phyloP scores from a whole-genome alignment of 1,140 invertebrate species.

The Argopecten irradians region DNA sequence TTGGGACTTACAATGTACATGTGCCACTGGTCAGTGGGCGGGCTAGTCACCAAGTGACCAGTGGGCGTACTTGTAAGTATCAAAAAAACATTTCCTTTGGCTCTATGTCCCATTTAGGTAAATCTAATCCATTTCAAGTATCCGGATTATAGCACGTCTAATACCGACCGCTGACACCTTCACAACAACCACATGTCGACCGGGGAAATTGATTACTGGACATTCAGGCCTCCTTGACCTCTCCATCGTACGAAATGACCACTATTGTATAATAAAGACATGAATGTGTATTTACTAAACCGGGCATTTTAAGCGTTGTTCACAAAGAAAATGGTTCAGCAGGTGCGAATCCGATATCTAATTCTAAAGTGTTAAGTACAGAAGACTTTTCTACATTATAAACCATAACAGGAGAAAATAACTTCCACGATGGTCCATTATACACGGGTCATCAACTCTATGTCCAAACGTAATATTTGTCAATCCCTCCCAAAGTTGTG shows the following conservation, averaged over 20 bases:
- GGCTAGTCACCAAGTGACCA: background rate
- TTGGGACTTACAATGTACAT: background rate
- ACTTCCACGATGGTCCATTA: no score
- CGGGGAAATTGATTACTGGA: background rate
- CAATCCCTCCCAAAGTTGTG: no score
- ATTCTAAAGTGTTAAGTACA: no score
- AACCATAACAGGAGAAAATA: no score
- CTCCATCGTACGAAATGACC: background rate
- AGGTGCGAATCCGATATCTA: no score
- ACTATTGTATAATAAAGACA: slow-evolving; percentile 4
- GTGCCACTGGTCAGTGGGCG: background rate
- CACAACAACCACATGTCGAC: background rate
- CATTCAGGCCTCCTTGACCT: background rate
- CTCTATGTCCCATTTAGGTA: background rate
- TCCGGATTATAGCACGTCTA: background rate
- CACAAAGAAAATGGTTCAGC: background rate
- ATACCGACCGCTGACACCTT: background rate
- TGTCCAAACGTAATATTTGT: no score
- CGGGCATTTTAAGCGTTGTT: background rate
- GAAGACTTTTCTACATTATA: no score
- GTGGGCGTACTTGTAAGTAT: background rate
- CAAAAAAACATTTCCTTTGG: background rate
- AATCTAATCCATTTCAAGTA: background rate
- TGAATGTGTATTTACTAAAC: no score
- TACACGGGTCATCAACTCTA: no score